Evolutionary conservation across 2,888 invertebrate genomes (phyloP), one percentile per base, ranked within the genome.

Genomic region (Lydus trimaculatus): DNA sequence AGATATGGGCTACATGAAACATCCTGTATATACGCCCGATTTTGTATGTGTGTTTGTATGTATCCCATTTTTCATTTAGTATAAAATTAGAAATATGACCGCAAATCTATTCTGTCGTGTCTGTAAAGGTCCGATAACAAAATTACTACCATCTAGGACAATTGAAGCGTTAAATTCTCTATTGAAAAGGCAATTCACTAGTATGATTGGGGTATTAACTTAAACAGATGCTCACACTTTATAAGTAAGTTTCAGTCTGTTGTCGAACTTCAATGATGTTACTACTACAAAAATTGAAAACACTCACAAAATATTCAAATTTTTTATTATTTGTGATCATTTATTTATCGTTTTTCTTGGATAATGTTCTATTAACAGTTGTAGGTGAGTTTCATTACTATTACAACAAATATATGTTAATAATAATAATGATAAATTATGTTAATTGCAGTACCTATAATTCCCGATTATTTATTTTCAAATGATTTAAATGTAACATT

Each of bases 351-450:
- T 90, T 94, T 82, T 89, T 94, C 78, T 85, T 94, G 83, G 96
- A 97, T 86, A 97, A 96, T 85, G 91, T 96, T 72, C 88, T 97
- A 25, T 88, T 96, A 60, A 96, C 96, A 39, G 94, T 95, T 43
- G 92, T 97, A 62, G 97, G 96, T 97, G 85, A 90, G 91, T 85
- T 69, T 58, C 9, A 39, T 66, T 6, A 15, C 13, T 33, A 66
- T 59, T 58, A 25, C 23, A 15, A 20, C 5, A 2, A 20, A 56
- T 7, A 15, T 7, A 13, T 13, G n/a, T n/a, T n/a, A n/a, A n/a
- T n/a, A n/a, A n/a, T n/a, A n/a, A 25, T 25, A 13, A 28, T 25
- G 15, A 33, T 64, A 31, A 39, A 67, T 71, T 48, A 64, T n/a
- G 72, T 87, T 87, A 67, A 63, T 79, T 77, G 60, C 84, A 94